phyloP scores from a whole-genome alignment of 2,113 vertebrate genomes.

The Eira barbara region DNA sequence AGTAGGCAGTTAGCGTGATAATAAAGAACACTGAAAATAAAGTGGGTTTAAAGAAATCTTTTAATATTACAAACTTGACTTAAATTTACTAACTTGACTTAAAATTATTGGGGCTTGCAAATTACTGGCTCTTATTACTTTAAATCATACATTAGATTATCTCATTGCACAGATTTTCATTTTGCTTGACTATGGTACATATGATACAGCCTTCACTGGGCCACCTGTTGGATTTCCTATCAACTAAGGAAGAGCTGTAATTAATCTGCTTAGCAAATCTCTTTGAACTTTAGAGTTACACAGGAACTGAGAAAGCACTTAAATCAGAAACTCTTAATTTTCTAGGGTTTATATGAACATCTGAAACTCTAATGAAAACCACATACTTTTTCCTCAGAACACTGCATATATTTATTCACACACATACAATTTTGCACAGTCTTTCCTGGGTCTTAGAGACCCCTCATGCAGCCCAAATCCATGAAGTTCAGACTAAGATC shows the following conservation, averaged over 20 bases:
- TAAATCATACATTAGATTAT: neutral
- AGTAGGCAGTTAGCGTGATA: neutral
- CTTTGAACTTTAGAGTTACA: neutral
- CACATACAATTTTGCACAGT: neutral
- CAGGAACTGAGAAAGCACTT: neutral
- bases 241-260: neutral
- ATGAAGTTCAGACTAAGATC: neutral
- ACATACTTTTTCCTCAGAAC: neutral
- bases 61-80: neutral
- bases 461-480: neutral
- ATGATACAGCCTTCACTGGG: neutral
- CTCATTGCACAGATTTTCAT: constrained; percentile 24
- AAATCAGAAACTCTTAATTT: constrained; percentile 9
- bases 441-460: neutral
- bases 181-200: neutral
- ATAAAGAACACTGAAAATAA: constrained; percentile 23
- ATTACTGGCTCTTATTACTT: neutral
- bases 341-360: neutral
- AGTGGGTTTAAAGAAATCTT: constrained; percentile 13
- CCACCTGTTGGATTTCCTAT: constrained; percentile 30
- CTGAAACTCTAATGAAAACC: neutral
- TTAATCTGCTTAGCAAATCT: neutral
- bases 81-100: neutral
- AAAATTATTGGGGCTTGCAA: neutral
- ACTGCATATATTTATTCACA: neutral